Conservation (phyloP, 2,113 vertebrate species). For the Tympanuchus pallidicinctus region DNA sequence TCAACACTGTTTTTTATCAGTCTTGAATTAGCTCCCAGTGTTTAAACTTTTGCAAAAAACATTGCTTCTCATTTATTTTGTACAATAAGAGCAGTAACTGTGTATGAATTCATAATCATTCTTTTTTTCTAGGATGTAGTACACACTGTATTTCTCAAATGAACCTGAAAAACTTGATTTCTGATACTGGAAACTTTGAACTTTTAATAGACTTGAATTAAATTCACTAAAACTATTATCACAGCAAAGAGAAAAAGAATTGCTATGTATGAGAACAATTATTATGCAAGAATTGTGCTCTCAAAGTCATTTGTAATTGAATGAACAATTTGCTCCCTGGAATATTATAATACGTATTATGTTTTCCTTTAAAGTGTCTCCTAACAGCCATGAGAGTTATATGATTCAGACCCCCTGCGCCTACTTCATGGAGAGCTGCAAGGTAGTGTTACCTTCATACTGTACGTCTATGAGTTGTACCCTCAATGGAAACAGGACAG, state of each 20-base stretch:
- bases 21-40: background rate
- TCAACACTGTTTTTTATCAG: background rate
- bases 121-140: background rate
- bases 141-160: background rate
- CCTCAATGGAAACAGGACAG: background rate
- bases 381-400: background rate
- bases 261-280: background rate
- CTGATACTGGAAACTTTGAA: background rate
- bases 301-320: background rate
- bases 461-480: background rate
- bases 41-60: constrained; percentile 13
- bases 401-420: background rate
- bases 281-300: background rate
- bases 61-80: background rate
- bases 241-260: background rate
- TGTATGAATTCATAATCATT: background rate
- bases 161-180: background rate
- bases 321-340: background rate
- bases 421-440: background rate
- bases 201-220: background rate
- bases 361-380: background rate
- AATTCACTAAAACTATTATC: background rate
- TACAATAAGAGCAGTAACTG: background rate
- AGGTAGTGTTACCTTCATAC: background rate
- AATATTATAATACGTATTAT: background rate